phyloP scores from a whole-genome alignment of 2,113 vertebrate species.

The Notechis scutatus region DNA sequence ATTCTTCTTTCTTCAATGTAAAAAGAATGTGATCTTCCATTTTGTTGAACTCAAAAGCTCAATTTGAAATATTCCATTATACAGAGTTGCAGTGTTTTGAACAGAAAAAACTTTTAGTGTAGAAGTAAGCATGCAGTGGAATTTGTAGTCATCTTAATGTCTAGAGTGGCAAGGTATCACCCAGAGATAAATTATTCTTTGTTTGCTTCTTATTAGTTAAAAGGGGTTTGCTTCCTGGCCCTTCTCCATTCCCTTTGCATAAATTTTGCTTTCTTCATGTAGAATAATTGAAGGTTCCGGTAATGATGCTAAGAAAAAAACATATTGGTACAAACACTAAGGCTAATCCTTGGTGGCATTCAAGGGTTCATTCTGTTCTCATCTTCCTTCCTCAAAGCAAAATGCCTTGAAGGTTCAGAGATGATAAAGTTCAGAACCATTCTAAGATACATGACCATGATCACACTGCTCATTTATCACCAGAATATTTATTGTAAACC shows the following conservation, averaged over 20 bases:
- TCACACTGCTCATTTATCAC: background rate
- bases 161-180: constrained; percentile 3
- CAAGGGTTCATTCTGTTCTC: background rate
- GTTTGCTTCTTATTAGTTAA: constrained; percentile 35
- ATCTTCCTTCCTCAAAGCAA: background rate
- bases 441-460: background rate
- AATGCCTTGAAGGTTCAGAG: background rate
- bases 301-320: constrained; percentile 28
- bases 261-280: constrained; percentile 23
- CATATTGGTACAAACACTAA: constrained; percentile 22
- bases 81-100: background rate
- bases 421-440: constrained; percentile 8
- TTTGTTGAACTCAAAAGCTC: background rate
- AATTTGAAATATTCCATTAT: background rate
- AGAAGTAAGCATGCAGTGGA: background rate
- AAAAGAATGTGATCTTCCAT: background rate
- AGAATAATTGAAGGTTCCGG: constrained; percentile 34
- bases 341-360: background rate
- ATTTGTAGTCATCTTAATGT: background rate
- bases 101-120: constrained; percentile 18
- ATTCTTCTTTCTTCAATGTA: background rate
- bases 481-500: constrained; percentile 18
- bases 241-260: constrained; percentile 31
- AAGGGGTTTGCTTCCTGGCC: background rate
- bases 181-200: constrained; percentile 12